Percentiles rank a stretch among this genome's conserved stretches.
Evolutionary conservation across 2,888 invertebrate genomes (phyloP).

Genomic region (Clepsis dumicolana): DNA sequence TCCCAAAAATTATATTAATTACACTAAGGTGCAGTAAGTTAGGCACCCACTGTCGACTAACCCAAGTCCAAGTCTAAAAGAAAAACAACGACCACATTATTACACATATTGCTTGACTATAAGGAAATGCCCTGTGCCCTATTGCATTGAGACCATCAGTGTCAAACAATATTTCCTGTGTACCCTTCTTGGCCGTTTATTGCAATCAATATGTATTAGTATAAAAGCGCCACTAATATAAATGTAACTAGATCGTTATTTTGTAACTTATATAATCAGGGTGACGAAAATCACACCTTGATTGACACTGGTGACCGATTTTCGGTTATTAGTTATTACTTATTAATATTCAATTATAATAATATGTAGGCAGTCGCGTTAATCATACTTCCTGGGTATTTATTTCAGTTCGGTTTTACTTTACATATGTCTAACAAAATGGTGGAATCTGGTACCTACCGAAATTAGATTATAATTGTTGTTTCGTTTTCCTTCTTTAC

Average conservation of each 20-base stretch:
- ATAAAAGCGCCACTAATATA: conserved; percentile 10
- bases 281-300: conserved; percentile 31
- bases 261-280: conserved; percentile 26
- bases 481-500: too few relatives aligned
- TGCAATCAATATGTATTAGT: conserved; percentile 19
- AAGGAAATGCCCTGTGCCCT: conserved; percentile 6
- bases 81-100: neutral
- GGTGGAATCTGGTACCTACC: neutral
- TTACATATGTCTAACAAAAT: neutral
- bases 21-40: too few relatives aligned
- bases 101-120: neutral
- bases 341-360: conserved; percentile 29
- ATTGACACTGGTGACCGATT: conserved; percentile 33
- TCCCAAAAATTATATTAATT: too few relatives aligned
- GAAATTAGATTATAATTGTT: too few relatives aligned
- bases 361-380: conserved; percentile 8
- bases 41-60: too few relatives aligned
- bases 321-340: conserved; percentile 19
- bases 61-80: too few relatives aligned
- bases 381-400: conserved; percentile 14
- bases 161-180: conserved; percentile 20
- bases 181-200: conserved; percentile 5
- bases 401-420: neutral
- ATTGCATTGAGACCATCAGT: conserved; percentile 12
- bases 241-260: conserved; percentile 27